Conservation (phyloP, 2,888 invertebrate genomes). For the Trachelus troglodyta region DNA sequence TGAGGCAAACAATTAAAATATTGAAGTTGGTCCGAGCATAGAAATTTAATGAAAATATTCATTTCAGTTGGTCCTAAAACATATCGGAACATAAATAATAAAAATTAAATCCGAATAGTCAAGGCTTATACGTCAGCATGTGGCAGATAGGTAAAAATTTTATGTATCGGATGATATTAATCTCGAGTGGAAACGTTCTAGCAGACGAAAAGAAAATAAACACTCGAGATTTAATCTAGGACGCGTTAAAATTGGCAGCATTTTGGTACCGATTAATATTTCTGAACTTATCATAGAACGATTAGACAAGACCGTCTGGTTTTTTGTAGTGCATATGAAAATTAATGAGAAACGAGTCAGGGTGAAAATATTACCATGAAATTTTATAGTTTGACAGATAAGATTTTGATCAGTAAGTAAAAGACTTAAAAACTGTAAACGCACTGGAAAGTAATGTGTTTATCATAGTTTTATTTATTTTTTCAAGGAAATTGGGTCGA, state of each 20-base stretch:
- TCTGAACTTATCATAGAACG: neutral
- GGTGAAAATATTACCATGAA: neutral
- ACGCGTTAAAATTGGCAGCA: neutral
- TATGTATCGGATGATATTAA: neutral
- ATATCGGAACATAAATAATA: neutral
- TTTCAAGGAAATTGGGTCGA: neutral
- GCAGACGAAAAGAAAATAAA: neutral
- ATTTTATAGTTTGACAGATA: neutral
- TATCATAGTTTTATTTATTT: neutral
- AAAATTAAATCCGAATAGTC: neutral
- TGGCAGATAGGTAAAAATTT: neutral
- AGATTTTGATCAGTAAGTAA: neutral
- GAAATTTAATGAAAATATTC: neutral
- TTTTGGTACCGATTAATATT: neutral
- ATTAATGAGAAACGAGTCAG: neutral
- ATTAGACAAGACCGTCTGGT: neutral
- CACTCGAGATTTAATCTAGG: neutral
- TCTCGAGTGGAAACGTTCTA: neutral
- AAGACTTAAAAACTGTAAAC: neutral
- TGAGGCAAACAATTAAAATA: neutral
- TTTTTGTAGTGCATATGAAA: neutral
- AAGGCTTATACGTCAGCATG: neutral
- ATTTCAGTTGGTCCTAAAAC: neutral
- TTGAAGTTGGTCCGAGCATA: neutral
- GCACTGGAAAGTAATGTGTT: neutral